Evolutionary conservation across 2,888 invertebrate genomes (phyloP), one percentile per base, ranked within the genome.

Genomic region (Ichneumoninae sp.): DNA sequence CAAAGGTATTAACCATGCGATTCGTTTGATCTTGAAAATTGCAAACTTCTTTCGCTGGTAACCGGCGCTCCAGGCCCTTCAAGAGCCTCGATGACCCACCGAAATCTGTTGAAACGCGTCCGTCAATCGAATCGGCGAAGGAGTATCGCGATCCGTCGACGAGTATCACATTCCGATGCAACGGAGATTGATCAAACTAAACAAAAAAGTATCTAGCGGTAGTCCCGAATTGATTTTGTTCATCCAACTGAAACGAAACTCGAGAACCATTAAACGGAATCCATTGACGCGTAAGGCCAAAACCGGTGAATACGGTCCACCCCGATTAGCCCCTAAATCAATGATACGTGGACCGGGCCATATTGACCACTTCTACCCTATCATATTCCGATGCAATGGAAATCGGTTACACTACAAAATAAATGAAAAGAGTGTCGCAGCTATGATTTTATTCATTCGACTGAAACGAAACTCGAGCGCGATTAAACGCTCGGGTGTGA

Each of bases 401-500:
- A 26, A 72, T 72, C 30, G 44, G 44, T 72, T 57, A 44, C n/a
- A 40, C 40, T 8, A 40, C 1, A 52, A 8, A 44, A 52, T 19
- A 70, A 70, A 70, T 8, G 22, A 57, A 8, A 19, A 70, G 62
- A 47, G 54, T 62, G 33, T 62, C 62, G 47, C 26, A 44, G 68
- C 52, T 72, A 80, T 47, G 44, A 77, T 77, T 80, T 80, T 72
- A 72, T 80, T 80, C 80, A 71, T 80, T 83, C 80, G 68, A 44
- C 52, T 52, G 72, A 52, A 68, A 71, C 62, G 69, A 77, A 16
- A 52, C 71, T 47, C 75, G 71, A 57, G 19, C 30, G 36, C 36
- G 13, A 50, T 50, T 33, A 60, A 44, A 54, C 44, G 22, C 1
- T 44, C 13, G 57, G 60, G 60, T 77, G 57, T 66, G 76, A 78